A percentile compares a stretch with the other conserved stretches of the same genome.
Conservation (phyloP, 1,140 invertebrate species). For the Liolophura sinensis region DNA sequence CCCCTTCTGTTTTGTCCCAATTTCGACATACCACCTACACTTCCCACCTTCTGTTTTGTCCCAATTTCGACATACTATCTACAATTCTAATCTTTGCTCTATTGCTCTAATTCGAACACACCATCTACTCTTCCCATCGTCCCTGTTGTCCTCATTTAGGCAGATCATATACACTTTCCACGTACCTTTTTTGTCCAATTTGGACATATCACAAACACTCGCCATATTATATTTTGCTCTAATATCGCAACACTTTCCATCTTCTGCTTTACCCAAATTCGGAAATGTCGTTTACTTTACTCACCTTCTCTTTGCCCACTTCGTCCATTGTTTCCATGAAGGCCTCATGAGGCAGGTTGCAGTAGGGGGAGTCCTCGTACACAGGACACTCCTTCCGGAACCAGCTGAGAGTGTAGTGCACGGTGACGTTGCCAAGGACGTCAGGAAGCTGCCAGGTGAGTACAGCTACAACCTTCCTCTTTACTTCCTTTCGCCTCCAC, state of each 20-base stretch:
- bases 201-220: too few species aligned
- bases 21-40: too few species aligned
- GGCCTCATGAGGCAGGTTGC: conserved; percentile 23
- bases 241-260: too few species aligned
- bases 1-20: too few species aligned
- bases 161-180: background rate
- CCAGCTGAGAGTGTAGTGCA: conserved; percentile 25
- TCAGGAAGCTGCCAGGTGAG: conserved; percentile 27
- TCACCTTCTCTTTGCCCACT: conserved; percentile 10
- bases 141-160: too few species aligned
- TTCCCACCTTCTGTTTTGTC: too few species aligned
- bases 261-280: background rate
- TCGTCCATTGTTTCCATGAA: conserved; percentile 11
- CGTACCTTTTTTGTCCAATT: too few species aligned
- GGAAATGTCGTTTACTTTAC: background rate
- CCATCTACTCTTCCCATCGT: too few species aligned
- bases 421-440: background rate
- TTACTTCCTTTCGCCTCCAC: conserved; percentile 6
- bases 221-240: too few species aligned
- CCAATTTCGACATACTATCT: too few species aligned
- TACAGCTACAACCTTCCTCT: conserved; percentile 14
- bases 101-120: background rate
- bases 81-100: too few species aligned
- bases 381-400: conserved; percentile 28
- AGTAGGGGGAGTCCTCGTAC: conserved; percentile 18